phyloP scores from a whole-genome alignment of 2,888 invertebrate genomes.

The Phortica magna region DNA sequence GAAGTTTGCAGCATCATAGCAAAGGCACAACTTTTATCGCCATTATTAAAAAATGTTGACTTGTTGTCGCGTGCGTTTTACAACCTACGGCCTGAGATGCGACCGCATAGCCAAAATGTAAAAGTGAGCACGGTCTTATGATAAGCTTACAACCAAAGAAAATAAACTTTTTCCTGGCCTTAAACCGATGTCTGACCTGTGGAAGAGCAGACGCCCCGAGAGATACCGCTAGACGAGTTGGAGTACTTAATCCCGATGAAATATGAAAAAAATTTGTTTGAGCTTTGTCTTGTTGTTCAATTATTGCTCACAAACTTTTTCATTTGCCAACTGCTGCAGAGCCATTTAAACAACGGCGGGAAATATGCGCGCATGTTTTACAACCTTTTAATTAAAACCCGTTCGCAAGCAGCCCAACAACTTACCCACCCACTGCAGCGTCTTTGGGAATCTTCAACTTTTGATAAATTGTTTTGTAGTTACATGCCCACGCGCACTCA shows the following conservation, averaged over 20 bases:
- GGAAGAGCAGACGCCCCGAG: no score
- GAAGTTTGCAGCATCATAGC: conserved; percentile 2
- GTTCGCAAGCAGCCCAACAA: neutral
- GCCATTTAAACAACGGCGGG: conserved; percentile 47
- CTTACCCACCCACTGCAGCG: neutral
- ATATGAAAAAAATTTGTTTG: conserved; percentile 41
- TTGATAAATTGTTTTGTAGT: conserved; percentile 27
- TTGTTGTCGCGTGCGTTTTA: no score
- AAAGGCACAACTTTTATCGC: conserved; percentile 18
- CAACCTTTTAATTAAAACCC: conserved; percentile 71
- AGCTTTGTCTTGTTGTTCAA: conserved; percentile 67
- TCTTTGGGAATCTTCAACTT: neutral
- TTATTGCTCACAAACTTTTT: conserved; percentile 68
- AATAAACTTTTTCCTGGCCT: no score
- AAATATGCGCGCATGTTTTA: conserved; percentile 56
- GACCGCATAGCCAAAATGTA: no score
- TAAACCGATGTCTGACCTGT: no score
- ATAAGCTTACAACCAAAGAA: no score
- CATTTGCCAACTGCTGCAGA: conserved; percentile 40
- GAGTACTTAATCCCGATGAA: conserved; percentile 1
- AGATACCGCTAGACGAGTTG: neutral
- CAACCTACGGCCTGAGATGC: no score
- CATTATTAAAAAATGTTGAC: conserved; percentile 8
- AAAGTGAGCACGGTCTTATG: no score
- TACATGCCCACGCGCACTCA: neutral